A percentile compares a stretch with the other conserved stretches of the same genome.
Evolutionary conservation across 2,797 vertebrate genomes (phyloP).

Genomic region (Squalus acanthias): DNA sequence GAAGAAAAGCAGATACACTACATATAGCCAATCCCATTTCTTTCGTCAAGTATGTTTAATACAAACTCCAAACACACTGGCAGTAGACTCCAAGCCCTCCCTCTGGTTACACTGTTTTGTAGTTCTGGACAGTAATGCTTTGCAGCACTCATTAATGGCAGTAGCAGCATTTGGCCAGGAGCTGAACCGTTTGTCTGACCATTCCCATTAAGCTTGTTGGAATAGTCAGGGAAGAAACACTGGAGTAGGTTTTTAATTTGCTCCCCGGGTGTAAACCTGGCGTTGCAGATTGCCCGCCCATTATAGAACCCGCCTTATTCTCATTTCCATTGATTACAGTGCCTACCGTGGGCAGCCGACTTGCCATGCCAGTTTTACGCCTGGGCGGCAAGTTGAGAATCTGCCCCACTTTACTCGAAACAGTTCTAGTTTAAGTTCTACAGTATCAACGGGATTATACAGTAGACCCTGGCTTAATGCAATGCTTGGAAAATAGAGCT

Average conservation of each 20-base stretch:
- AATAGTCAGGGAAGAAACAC: background rate
- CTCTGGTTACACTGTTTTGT: background rate
- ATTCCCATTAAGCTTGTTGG: background rate
- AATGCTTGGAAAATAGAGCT: background rate
- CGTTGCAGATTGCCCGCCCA: background rate
- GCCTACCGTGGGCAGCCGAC: background rate
- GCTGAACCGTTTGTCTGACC: background rate
- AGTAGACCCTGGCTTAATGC: background rate
- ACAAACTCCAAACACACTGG: background rate
- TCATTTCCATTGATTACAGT: background rate
- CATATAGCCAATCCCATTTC: background rate
- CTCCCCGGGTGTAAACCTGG: background rate
- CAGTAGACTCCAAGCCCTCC: background rate
- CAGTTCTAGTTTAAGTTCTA: background rate
- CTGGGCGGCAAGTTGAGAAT: background rate
- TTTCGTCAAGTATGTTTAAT: background rate
- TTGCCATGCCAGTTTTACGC: background rate
- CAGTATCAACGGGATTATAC: too few species aligned
- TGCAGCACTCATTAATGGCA: background rate
- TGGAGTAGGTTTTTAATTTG: background rate
- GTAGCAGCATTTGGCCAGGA: background rate
- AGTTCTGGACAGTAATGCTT: background rate
- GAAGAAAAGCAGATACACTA: background rate
- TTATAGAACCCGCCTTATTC: background rate
- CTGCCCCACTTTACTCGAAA: background rate